Evolutionary conservation across 2,888 invertebrate genomes (phyloP).

Genomic region (Camponotus fellah): DNA sequence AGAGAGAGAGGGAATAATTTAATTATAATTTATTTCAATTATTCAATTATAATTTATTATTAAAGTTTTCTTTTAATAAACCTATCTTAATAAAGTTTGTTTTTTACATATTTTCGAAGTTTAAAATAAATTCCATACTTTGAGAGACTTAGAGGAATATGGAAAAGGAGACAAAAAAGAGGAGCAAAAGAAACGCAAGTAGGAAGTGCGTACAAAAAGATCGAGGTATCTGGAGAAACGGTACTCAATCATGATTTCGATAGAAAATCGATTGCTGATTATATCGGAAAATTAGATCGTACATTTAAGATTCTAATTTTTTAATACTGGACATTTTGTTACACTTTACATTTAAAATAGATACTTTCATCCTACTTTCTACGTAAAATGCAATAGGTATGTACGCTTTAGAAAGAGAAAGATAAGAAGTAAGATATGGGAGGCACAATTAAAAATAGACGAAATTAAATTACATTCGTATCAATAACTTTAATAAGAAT

Average conservation of each 20-base stretch:
- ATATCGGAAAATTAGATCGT: neutral
- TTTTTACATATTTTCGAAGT: neutral
- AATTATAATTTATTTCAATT: too few species aligned
- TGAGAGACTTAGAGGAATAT: neutral
- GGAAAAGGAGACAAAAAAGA: neutral
- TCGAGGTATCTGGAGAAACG: neutral
- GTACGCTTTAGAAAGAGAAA: too few species aligned
- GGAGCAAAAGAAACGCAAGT: neutral
- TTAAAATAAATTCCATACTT: neutral
- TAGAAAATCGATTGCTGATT: neutral
- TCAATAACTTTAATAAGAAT: neutral
- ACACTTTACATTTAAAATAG: slow-evolving; percentile 4
- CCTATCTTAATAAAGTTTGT: neutral
- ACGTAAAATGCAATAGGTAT: neutral
- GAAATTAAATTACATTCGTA: neutral
- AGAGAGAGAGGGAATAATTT: too few species aligned
- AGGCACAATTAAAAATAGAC: neutral
- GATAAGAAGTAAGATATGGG: neutral
- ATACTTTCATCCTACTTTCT: neutral
- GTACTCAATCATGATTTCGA: neutral
- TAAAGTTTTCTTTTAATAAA: too few species aligned
- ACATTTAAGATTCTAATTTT: neutral
- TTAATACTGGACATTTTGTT: neutral
- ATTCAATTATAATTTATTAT: too few species aligned
- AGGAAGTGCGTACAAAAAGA: slow-evolving; percentile 17